Percentiles rank a stretch among this genome's conserved stretches.
Evolutionary conservation across 1,140 invertebrate genomes (phyloP).

Genomic region (Papilio machaon): DNA sequence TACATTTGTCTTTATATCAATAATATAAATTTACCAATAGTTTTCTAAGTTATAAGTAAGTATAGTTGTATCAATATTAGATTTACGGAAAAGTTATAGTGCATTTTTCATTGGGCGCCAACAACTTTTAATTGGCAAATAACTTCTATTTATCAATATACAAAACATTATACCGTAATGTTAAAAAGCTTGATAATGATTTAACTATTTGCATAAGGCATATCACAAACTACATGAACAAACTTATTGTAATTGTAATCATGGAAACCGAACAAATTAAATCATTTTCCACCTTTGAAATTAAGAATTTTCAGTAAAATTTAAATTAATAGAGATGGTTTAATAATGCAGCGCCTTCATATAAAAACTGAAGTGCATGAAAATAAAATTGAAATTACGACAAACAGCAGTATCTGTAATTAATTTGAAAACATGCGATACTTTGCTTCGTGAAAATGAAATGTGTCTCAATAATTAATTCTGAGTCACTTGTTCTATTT

Average conservation of each 20-base stretch:
- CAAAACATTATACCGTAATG: too few species aligned
- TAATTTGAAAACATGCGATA: neutral
- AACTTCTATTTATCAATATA: too few species aligned
- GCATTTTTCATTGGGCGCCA: too few species aligned
- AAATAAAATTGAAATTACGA: neutral
- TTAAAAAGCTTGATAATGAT: too few species aligned
- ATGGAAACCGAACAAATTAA: too few species aligned
- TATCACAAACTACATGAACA: too few species aligned
- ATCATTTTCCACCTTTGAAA: too few species aligned
- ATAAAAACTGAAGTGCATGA: neutral
- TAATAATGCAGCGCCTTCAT: neutral
- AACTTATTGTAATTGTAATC: too few species aligned
- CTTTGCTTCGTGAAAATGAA: neutral
- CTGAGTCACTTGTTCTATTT: neutral
- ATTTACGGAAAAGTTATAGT: neutral
- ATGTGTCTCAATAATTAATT: neutral
- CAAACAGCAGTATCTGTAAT: neutral
- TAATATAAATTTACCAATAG: neutral
- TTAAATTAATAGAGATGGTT: too few species aligned
- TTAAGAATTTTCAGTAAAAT: too few species aligned
- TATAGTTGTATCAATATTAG: neutral
- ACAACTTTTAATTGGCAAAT: too few species aligned
- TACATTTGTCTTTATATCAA: neutral
- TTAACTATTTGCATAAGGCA: too few species aligned
- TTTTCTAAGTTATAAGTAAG: constrained; percentile 15